A percentile compares a stretch with the other conserved stretches of the same genome.
Conservation (phyloP, 2,888 invertebrate species). For the Cryptus armator region DNA sequence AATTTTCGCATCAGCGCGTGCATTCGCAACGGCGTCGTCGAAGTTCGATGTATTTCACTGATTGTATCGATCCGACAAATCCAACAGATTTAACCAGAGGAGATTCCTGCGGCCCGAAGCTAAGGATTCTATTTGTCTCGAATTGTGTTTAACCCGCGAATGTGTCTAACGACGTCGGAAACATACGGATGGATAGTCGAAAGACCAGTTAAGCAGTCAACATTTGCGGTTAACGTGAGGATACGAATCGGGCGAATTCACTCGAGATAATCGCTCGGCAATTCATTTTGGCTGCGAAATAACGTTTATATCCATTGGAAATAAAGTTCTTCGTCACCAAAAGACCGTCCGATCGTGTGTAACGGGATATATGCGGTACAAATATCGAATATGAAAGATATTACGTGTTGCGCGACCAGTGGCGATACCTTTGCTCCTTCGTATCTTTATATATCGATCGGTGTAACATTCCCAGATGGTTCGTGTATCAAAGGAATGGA, state of each 20-base stretch:
- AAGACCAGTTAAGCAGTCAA: slow-evolving; percentile 12
- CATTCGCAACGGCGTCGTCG: neutral
- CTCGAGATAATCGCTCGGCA: slow-evolving; percentile 14
- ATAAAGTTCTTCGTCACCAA: neutral
- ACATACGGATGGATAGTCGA: neutral
- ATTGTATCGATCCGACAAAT: neutral
- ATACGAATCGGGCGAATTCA: slow-evolving; percentile 28
- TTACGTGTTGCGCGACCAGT: too few species aligned
- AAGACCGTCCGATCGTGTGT: neutral
- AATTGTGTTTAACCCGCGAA: neutral
- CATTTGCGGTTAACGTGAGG: neutral
- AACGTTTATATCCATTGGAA: neutral
- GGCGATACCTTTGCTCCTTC: too few species aligned
- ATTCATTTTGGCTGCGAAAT: neutral
- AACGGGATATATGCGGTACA: too few species aligned
- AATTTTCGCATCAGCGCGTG: too few species aligned
- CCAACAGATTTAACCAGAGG: neutral
- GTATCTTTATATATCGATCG: too few species aligned
- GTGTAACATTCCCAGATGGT: too few species aligned
- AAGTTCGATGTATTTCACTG: neutral
- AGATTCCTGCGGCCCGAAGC: neutral
- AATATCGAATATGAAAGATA: too few species aligned
- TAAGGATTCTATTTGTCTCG: neutral
- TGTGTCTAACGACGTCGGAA: neutral
- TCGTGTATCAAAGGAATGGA: too few species aligned